Evolutionary conservation across 2,797 vertebrate species (phyloP).

Genomic region (Chromis chromis): DNA sequence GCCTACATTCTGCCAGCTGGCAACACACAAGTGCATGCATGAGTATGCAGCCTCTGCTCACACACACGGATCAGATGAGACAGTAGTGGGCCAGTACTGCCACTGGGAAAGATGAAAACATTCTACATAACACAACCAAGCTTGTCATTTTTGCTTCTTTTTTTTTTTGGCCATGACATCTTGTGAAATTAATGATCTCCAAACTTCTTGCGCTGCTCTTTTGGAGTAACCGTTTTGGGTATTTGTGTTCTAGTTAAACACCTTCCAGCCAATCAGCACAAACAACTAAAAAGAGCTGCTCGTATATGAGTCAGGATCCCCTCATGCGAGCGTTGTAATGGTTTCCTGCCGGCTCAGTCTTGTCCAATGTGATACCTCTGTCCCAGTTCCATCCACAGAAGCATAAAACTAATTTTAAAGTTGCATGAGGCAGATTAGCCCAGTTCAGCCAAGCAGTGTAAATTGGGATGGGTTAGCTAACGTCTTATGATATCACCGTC

Average conservation of each 20-base stretch:
- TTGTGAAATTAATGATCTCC: conserved; percentile 16
- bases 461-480: conserved; percentile 61
- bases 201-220: conserved; percentile 17
- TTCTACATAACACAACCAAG: conserved; percentile 45
- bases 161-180: not conserved
- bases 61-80: conserved; percentile 72
- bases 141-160: not conserved
- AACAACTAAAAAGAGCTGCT: conserved; percentile 12
- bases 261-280: not conserved
- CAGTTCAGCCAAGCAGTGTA: conserved; percentile 70
- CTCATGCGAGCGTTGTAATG: conserved; percentile 53
- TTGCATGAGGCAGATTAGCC: conserved; percentile 79
- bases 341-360: conserved; percentile 63
- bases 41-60: conserved; percentile 58
- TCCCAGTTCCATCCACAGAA: conserved; percentile 62
- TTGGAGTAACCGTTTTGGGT: not conserved
- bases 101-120: conserved; percentile 56
- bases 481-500: conserved; percentile 45
- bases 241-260: conserved; percentile 2
- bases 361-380: conserved; percentile 62
- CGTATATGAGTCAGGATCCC: conserved; percentile 37
- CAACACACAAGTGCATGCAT: conserved; percentile 65
- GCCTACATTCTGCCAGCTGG: conserved; percentile 83
- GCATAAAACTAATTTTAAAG: conserved; percentile 76
- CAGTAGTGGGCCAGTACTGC: conserved; percentile 72